These are phyloP conservation scores for Oostethus manadensis DNA, from an alignment of 2,113 vertebrate genomes.

Conservation along the genomic window DNA sequence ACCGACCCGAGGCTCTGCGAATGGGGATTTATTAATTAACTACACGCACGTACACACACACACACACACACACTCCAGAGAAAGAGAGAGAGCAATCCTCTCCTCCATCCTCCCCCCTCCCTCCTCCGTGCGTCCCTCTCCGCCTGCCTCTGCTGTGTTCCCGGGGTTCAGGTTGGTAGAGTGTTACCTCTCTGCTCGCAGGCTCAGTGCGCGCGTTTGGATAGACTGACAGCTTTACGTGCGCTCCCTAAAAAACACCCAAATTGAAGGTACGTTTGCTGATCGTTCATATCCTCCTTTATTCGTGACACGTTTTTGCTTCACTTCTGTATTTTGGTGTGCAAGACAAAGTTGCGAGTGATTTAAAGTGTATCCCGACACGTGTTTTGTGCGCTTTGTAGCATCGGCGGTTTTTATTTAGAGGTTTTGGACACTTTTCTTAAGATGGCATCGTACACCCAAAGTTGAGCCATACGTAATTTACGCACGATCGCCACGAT, in stretches of 20 bases:
- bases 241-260: constrained; percentile 23
- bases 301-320: neutral
- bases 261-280: constrained; percentile 60
- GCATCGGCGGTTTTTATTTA: neutral
- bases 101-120: constrained; percentile 46
- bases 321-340: neutral
- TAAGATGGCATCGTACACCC: neutral
- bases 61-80: constrained; percentile 22
- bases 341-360: constrained; percentile 17
- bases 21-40: constrained; percentile 82
- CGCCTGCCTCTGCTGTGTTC: constrained; percentile 53
- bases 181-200: constrained; percentile 64
- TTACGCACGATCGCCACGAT: neutral
- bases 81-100: constrained; percentile 42
- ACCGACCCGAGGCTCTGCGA: constrained; percentile 79
- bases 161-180: constrained; percentile 62
- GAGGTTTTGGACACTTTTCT: neutral
- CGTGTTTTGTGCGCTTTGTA: neutral
- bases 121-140: constrained; percentile 33
- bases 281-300: neutral
- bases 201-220: constrained; percentile 62
- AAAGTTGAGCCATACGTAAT: constrained; percentile 37
- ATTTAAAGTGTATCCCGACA: neutral
- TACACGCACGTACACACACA: constrained; percentile 50
- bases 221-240: constrained; percentile 57